phyloP scores from a whole-genome alignment of 2,797 vertebrate species.

The Anas acuta region DNA sequence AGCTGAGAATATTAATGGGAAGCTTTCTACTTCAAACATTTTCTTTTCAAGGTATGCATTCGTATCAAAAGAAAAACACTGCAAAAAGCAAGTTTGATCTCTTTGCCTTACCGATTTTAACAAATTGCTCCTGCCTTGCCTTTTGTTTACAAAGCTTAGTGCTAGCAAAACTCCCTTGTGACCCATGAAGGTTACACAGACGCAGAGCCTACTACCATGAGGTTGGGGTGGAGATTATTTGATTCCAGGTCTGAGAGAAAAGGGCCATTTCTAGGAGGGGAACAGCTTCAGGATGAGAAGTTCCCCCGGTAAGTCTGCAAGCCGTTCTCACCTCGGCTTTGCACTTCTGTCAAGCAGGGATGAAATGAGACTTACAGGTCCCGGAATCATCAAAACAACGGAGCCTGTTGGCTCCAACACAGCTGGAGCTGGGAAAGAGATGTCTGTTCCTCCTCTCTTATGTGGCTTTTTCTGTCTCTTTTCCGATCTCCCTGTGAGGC shows the following conservation, averaged over 20 bases:
- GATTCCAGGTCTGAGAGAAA: neutral
- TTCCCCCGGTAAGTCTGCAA: neutral
- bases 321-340: neutral
- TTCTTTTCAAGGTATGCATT: neutral
- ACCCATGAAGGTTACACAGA: neutral
- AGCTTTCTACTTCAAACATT: neutral
- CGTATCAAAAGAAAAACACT: neutral
- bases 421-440: slow-evolving; percentile 27
- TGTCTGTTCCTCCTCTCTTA: slow-evolving; percentile 12
- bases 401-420: slow-evolving; percentile 24
- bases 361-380: neutral
- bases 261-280: neutral
- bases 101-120: neutral
- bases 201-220: neutral
- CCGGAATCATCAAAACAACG: slow-evolving; percentile 36
- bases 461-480: slow-evolving; percentile 4
- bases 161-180: neutral
- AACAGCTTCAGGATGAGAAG: neutral
- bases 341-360: neutral
- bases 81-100: neutral
- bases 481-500: slow-evolving; percentile 32
- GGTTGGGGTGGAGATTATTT: neutral
- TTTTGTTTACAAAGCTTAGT: neutral
- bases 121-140: neutral
- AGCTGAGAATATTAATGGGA: neutral